Conservation (phyloP, 2,888 invertebrate genomes). For the Ceratothoa steindachneri region DNA sequence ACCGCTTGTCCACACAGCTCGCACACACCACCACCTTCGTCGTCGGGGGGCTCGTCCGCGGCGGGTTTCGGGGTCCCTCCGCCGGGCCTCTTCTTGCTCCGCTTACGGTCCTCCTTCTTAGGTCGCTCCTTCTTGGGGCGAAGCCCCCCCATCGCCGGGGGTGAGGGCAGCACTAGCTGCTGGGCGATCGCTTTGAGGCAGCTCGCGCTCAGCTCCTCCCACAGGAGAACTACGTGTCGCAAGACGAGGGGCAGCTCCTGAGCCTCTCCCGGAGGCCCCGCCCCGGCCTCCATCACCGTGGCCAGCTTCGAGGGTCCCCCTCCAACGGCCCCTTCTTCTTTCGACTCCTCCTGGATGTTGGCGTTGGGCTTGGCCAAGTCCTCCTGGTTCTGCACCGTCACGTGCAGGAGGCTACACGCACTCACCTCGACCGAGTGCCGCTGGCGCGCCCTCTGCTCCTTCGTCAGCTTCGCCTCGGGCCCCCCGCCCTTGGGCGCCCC, state of each 20-base stretch:
- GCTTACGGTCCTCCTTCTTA: conserved; percentile 58
- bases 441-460: conserved; percentile 56
- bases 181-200: conserved; percentile 59
- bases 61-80: conserved; percentile 39
- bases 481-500: conserved; percentile 21
- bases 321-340: conserved; percentile 52
- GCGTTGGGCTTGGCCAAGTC: conserved; percentile 38
- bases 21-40: conserved; percentile 59
- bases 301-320: conserved; percentile 47
- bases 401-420: conserved; percentile 48
- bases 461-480: conserved; percentile 52
- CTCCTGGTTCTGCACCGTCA: conserved; percentile 32
- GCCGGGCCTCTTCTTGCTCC: conserved; percentile 57
- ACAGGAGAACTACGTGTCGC: conserved; percentile 76
- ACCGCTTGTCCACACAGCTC: conserved; percentile 73
- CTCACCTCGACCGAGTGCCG: conserved; percentile 84
- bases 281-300: conserved; percentile 43
- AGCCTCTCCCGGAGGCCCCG: conserved; percentile 14
- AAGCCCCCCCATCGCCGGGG: conserved; percentile 53
- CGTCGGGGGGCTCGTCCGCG: conserved; percentile 48
- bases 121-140: conserved; percentile 52
- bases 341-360: conserved; percentile 48
- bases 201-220: conserved; percentile 70
- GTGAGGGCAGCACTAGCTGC: conserved; percentile 62
- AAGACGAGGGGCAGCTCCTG: conserved; percentile 72